Evolutionary conservation across 2,113 vertebrate genomes (phyloP).

Genomic region (Grammomys surdaster): DNA sequence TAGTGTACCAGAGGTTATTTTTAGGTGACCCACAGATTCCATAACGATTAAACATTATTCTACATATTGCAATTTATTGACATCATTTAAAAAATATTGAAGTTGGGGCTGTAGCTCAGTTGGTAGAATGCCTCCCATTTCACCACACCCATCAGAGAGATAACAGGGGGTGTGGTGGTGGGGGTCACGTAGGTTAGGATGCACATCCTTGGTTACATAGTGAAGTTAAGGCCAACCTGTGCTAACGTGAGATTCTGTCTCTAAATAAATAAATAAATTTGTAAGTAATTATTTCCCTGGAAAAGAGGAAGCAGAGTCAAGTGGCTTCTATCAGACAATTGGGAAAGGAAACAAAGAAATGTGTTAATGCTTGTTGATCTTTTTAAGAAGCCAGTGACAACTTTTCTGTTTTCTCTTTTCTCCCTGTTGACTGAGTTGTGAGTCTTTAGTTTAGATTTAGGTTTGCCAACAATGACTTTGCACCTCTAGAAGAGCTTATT

Average conservation of each 20-base stretch:
- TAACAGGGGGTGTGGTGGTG: not conserved
- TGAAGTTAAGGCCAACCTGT: not conserved
- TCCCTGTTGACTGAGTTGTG: not conserved
- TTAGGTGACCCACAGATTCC: constrained; percentile 21
- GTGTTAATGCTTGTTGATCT: not conserved
- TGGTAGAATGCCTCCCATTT: no score
- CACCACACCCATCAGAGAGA: not conserved
- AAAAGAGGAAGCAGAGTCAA: constrained; percentile 43
- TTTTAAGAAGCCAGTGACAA: not conserved
- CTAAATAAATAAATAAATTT: not conserved
- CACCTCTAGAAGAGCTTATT: not conserved
- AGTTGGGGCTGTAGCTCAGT: not conserved
- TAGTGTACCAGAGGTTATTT: constrained; percentile 14
- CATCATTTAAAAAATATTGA: not conserved
- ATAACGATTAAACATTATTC: not conserved
- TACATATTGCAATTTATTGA: not conserved
- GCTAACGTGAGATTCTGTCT: not conserved
- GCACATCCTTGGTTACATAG: not conserved
- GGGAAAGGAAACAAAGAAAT: constrained; percentile 33
- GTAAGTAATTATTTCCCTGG: constrained; percentile 19
- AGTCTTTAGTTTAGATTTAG: not conserved
- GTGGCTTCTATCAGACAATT: not conserved
- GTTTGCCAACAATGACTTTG: not conserved
- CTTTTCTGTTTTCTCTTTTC: not conserved
- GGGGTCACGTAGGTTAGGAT: no score